Conservation (phyloP, 2,888 invertebrate genomes). For the Drosophila longiperda region DNA sequence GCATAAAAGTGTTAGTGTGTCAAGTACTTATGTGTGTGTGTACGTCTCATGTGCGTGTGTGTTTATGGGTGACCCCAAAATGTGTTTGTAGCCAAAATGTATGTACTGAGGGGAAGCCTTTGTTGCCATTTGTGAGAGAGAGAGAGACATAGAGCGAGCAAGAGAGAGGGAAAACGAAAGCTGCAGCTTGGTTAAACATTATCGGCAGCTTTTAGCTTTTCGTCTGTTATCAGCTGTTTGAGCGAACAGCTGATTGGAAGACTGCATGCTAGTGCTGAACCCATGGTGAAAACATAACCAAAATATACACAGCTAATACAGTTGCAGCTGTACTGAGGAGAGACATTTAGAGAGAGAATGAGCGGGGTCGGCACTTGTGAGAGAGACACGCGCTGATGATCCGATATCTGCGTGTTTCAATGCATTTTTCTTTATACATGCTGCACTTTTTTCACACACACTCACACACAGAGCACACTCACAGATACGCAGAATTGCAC, state of each 20-base stretch:
- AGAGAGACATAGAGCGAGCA: neutral
- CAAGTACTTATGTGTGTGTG: no score
- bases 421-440: conserved; percentile 19
- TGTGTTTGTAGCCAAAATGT: no score
- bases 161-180: neutral
- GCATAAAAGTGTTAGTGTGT: no score
- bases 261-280: neutral
- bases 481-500: conserved; percentile 6
- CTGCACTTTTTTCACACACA: conserved; percentile 34
- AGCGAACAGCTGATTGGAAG: conserved; percentile 36
- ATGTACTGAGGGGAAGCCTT: no score
- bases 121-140: neutral
- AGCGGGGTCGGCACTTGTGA: conserved; percentile 1
- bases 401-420: conserved; percentile 9
- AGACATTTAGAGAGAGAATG: neutral
- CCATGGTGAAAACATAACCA: conserved; percentile 1
- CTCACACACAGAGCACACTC: conserved; percentile 2
- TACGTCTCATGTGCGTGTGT: no score
- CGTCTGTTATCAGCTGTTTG: conserved; percentile 28
- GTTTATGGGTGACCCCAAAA: no score
- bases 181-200: conserved; percentile 1
- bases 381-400: conserved; percentile 41
- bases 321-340: neutral
- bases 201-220: conserved; percentile 1
- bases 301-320: neutral